Percentiles rank a stretch among this genome's conserved stretches.
These are phyloP conservation scores for Crocodylus rhombifer DNA, from an alignment of 2,797 vertebrate genomes.

Conservation along the genomic window DNA sequence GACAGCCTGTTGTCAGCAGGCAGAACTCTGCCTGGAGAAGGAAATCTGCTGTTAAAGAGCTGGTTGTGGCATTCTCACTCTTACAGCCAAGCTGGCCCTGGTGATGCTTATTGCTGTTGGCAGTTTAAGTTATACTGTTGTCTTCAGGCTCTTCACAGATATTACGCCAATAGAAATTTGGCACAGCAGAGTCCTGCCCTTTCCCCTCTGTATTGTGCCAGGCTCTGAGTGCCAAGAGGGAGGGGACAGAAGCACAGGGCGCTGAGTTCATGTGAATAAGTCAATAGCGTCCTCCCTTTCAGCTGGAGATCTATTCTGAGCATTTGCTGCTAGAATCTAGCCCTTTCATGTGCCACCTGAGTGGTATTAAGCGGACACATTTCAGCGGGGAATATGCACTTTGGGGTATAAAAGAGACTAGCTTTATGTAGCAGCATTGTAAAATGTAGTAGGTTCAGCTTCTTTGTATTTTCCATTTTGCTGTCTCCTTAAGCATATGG, in stretches of 20 bases:
- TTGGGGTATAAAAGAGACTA: background rate
- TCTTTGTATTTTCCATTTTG: background rate
- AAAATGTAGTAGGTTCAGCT: background rate
- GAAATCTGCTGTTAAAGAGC: background rate
- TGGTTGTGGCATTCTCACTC: background rate
- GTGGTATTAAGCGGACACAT: background rate
- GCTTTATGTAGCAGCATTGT: background rate
- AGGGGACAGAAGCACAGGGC: background rate
- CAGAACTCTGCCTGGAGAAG: background rate
- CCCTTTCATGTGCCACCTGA: background rate
- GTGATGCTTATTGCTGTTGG: background rate
- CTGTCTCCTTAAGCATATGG: background rate
- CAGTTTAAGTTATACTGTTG: background rate
- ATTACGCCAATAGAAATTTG: background rate
- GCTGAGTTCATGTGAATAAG: background rate
- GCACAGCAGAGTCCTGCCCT: background rate
- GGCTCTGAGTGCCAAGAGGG: background rate
- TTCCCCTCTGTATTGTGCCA: background rate
- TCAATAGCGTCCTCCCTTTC: background rate
- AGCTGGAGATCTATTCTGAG: background rate
- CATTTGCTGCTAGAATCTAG: background rate
- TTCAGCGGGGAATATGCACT: background rate
- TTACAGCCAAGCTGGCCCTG: background rate
- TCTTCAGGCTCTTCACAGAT: background rate
- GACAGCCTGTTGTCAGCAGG: background rate